Evolutionary conservation across 2,113 vertebrate genomes (phyloP), one percentile per base, ranked within the genome.

Genomic region (Brachyistius frenatus): DNA sequence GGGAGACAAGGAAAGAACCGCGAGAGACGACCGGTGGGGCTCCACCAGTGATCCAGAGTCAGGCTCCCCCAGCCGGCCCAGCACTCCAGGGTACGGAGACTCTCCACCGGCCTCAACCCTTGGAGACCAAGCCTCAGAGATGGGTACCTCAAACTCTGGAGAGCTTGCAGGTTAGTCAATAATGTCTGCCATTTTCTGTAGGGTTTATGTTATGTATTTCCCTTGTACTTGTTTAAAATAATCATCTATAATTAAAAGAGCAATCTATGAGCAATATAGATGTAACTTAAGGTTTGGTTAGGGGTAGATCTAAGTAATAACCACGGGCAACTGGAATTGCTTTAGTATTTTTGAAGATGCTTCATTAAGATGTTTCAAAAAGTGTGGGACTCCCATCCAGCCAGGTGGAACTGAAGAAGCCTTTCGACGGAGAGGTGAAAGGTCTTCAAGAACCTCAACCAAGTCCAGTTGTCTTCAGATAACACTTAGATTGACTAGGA

Each of bases 1-100:
- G 0, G 41, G 92, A 0, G 95, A 95, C 35, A 93, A 94, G 0
- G 94, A 94, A 7, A 83, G 86, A 0, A 33, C 83, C 0, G 0
- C 81, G 0, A 94, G 91, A 53, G 94, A 94, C 0, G 91, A 94
- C 3, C 92, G 94, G 79, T 96, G 95, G 0, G 93, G 96, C 36
- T 98, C 95, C 8, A 94, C 94, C 91, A 96, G 97, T 0, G 97
- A 99, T 83, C 78, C 95, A 69, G 97, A 99, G 72, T 97, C 95
- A 0, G 95, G 94, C 1, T 96, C 95, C 0, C 95, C 94, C 13
- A 96, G 96, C 0, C 93, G 95, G 50, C 96, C 97, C 71, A 96
- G 96, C 92, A 97, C 96, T 8, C 96, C 97, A 0, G 92, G 95
- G 32, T 98, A 97, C 0, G 95, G 95, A 10, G 96, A 96, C 83